Evolutionary conservation across 2,113 vertebrate genomes (phyloP), one percentile per base, ranked within the genome.

Genomic region (Sorex fumeus): DNA sequence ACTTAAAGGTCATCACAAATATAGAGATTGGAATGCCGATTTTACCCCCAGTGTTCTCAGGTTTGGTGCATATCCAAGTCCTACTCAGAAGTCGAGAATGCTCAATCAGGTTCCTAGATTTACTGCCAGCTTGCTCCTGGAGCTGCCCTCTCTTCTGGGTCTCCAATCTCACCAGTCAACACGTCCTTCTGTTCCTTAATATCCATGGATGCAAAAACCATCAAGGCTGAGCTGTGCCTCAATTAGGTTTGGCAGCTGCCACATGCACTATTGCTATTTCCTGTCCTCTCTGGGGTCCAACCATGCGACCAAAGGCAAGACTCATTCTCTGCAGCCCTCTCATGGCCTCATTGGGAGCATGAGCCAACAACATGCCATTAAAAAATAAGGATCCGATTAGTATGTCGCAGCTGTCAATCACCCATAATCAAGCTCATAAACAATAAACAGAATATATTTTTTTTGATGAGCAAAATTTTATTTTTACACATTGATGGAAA

Each of bases 391-490:
- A 96, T 69, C 45, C 28, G 30, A 69, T 92, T 89, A 90, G 84
- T 72, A 3, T 47, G 93, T 97, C 86, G 96, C 91, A 87, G 88
- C 90, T 91, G 72, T 87, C 95, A 95, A 84, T 97, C 96, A 96
- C 12, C 95, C 71, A 95, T 36, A 94, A 97, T 97, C 96, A 97
- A 88, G 87, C 36, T 95, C 90, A 92, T 74, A 96, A 97, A 96
- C 64, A 80, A 96, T 81, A 81, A 96, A 93, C 93, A 95, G 36
- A 93, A 93, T 66, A 60, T 30, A 43, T 81, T 47, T 53, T 67
- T 95, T 90, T 77, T 62, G 75, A 94, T 94, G 85, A 95, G 57
- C 66, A 90, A 86, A 94, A 79, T 94, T 88, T 88, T 83, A 30
- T 88, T 94, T 93, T 95, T 93, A 93, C 84, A 95, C 78, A 90